Evolutionary conservation across 2,797 vertebrate species (phyloP), one percentile per base, ranked within the genome.

Genomic region (Lates japonicus): DNA sequence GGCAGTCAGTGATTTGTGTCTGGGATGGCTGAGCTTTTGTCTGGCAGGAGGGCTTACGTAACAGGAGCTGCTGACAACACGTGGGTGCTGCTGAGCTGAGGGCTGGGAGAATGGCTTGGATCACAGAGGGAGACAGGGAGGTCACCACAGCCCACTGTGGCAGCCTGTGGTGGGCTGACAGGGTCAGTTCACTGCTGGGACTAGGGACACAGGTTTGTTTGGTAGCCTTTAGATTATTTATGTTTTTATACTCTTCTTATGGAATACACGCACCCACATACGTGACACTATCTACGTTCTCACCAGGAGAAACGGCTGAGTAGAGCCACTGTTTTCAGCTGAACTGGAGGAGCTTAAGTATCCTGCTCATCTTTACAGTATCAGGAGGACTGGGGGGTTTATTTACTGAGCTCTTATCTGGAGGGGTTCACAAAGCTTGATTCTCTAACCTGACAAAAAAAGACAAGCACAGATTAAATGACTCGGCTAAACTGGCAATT

Each of bases 21-120:
- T 87, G 82, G 84, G 85, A 89, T 84, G 88, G 91, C 88, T 86
- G 84, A 91, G 91, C 91, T 94, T 95, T 95, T 94, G 91, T 94
- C 88, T 91, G 89, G 89, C 90, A 90, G 90, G 75, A 83, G 85
- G 52, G 54, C 83, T 95, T 95, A 94, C 83, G 85, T 95, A 95
- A 95, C 76, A 55, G 83, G 90, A 88, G 85, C 90, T 86, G 91
- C 91, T 88, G 93, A 91, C 82, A 91, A 91, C 91, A 94, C 90
- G 93, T 93, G 94, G 94, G 90, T 76, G 92, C 93, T 76, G 92
- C 93, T 84, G 91, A 91, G 88, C 91, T 71, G 87, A 90, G 75
- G 75, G 86, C 83, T 59, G 81, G 82, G 87, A 90, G 93, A 91
- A 92, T 75, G 85, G 87, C 87, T 87, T 64, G 92, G 91, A 93